phyloP scores from a whole-genome alignment of 2,113 vertebrate genomes.

The Dicentrarchus labrax region DNA sequence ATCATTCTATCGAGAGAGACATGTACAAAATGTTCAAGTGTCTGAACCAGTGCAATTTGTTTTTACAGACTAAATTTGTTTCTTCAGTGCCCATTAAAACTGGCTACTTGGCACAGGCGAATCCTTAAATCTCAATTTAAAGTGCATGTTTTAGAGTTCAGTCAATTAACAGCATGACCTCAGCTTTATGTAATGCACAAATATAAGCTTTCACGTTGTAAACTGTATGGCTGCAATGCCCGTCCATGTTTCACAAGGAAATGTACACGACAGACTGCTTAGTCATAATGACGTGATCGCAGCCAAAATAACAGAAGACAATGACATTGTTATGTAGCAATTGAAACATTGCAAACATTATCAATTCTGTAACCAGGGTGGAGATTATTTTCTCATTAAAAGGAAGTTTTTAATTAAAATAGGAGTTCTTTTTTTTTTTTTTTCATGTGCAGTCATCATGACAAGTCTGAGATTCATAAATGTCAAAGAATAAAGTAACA shows the following conservation, averaged over 20 bases:
- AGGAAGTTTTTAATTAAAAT: background rate
- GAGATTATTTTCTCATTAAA: background rate
- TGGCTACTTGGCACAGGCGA: background rate
- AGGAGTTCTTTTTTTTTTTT: background rate
- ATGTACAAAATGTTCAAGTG: background rate
- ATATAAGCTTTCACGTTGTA: background rate
- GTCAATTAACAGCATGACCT: slow-evolving; percentile 4
- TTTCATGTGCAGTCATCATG: background rate
- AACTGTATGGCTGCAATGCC: background rate
- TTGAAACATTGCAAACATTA: background rate
- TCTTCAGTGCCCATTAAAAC: background rate
- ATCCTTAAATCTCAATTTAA: background rate
- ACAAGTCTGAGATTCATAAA: no score
- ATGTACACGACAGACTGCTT: background rate
- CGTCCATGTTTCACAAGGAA: background rate
- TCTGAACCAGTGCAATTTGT: no score
- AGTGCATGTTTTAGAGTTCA: background rate
- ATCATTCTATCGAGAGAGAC: background rate
- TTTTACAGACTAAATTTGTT: background rate
- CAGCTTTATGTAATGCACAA: background rate
- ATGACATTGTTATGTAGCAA: background rate
- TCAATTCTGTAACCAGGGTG: no score
- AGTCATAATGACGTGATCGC: background rate
- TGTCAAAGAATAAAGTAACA: no score
- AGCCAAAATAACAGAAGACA: background rate